Conservation (phyloP, 2,113 vertebrate genomes). For the Petaurus breviceps region DNA sequence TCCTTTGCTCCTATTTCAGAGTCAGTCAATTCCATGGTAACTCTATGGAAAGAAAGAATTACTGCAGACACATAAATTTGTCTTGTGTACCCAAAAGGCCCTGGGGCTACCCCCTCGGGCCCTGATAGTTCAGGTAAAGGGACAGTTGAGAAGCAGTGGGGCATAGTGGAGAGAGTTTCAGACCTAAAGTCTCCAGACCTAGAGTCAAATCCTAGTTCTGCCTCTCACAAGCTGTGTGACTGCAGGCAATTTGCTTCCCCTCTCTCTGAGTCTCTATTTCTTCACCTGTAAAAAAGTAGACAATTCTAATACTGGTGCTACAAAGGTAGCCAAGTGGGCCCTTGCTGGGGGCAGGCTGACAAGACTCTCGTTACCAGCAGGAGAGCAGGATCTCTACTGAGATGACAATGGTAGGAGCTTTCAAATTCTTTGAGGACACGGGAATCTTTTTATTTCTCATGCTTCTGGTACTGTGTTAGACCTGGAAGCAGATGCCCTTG, state of each 20-base stretch:
- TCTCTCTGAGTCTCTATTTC: neutral
- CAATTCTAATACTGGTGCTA: neutral
- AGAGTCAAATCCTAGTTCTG: neutral
- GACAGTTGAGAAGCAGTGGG: neutral
- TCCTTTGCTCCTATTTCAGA: neutral
- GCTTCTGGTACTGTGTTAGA: neutral
- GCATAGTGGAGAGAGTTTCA: neutral
- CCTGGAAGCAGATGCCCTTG: neutral
- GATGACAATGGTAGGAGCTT: neutral
- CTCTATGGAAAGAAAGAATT: neutral
- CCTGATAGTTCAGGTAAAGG: neutral
- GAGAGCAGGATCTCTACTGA: neutral
- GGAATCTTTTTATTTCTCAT: neutral
- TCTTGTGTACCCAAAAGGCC: neutral
- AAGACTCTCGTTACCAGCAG: neutral
- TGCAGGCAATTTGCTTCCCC: neutral
- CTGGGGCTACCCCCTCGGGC: neutral
- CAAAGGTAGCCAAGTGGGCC: neutral
- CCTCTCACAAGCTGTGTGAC: neutral
- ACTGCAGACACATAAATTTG: neutral
- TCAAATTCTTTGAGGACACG: neutral
- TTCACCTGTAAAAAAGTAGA: neutral
- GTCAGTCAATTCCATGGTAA: neutral
- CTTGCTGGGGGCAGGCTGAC: neutral
- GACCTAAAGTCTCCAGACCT: neutral